These are phyloP conservation scores for Seira ritae DNA, from an alignment of 2,888 invertebrate species.

Conservation along the genomic window DNA sequence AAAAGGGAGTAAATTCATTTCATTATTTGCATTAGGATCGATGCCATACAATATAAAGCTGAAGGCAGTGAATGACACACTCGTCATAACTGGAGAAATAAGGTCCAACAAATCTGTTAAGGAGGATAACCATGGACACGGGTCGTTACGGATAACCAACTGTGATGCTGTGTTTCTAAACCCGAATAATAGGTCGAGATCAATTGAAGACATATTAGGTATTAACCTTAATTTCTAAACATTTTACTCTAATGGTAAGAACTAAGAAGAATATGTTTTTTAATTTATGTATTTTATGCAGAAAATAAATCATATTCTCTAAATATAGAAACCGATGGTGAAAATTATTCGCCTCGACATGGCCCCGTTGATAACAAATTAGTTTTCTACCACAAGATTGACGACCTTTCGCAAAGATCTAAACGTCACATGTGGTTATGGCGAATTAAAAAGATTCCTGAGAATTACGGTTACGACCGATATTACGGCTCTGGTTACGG, in stretches of 20 bases:
- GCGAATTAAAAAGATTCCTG: background rate
- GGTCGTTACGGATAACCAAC: background rate
- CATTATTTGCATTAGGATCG: no score
- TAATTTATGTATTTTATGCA: no score
- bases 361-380: background rate
- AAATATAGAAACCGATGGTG: slow-evolving; percentile 8
- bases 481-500: no score
- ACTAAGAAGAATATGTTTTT: no score
- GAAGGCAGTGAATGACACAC: background rate
- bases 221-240: no score
- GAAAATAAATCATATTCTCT: no score
- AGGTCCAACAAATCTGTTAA: background rate
- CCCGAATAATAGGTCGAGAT: no score
- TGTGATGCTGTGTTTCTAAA: slow-evolving; percentile 26
- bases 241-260: no score
- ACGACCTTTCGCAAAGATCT: slow-evolving; percentile 25
- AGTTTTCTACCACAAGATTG: slow-evolving; percentile 9
- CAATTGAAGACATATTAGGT: no score
- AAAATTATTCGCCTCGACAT: no score
- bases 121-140: background rate
- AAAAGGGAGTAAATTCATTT: no score
- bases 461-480: no score
- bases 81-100: slow-evolving; percentile 17
- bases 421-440: slow-evolving; percentile 48
- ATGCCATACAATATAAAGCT: slow-evolving; percentile 7